phyloP scores from a whole-genome alignment of 2,113 vertebrate genomes.

The Brienomyrus longianalis region DNA sequence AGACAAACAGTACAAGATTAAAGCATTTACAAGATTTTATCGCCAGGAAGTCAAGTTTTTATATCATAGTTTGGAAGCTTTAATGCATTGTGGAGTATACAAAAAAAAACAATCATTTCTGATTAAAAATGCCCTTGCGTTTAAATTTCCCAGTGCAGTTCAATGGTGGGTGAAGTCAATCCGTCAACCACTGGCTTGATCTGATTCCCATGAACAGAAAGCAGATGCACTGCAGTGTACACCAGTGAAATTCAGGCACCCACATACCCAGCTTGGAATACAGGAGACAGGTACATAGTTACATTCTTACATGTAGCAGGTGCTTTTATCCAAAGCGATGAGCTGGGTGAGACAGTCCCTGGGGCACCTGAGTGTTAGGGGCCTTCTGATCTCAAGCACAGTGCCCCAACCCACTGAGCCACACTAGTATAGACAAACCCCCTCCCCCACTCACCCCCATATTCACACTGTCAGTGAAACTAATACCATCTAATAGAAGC shows the following conservation, averaged over 20 bases:
- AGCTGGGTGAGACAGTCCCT: background rate
- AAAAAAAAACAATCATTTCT: background rate
- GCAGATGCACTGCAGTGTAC: background rate
- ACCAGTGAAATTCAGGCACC: background rate
- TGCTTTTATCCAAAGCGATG: background rate
- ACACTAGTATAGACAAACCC: background rate
- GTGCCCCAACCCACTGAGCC: background rate
- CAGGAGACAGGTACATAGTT: background rate
- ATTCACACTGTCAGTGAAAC: background rate
- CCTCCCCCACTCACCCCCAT: background rate
- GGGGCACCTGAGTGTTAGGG: background rate
- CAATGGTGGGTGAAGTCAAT: background rate
- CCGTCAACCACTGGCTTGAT: background rate
- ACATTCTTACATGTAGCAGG: background rate
- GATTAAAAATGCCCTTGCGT: background rate
- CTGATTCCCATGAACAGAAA: background rate
- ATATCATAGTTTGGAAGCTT: slow-evolving; percentile 33
- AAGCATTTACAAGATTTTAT: slow-evolving; percentile 52
- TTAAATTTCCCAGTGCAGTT: background rate
- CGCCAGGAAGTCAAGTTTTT: slow-evolving; percentile 42
- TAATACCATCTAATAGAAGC: slow-evolving; percentile 30
- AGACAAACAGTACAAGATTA: slow-evolving; percentile 45
- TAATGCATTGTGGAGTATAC: slow-evolving; percentile 49
- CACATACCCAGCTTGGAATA: background rate
- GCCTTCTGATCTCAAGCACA: background rate